Conservation (phyloP, 2,888 invertebrate genomes). For the Incurvaria masculella region DNA sequence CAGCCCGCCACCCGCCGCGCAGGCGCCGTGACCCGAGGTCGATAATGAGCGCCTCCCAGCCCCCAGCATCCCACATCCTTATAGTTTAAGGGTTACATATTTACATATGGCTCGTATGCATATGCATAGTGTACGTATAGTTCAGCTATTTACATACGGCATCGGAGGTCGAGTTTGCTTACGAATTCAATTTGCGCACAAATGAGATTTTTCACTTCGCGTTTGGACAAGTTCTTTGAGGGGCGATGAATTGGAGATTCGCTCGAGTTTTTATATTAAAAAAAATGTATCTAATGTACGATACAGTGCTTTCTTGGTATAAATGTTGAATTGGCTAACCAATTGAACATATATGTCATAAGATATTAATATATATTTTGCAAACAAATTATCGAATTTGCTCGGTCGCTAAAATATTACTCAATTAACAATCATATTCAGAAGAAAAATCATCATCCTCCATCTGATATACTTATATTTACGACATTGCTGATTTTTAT, state of each 20-base stretch:
- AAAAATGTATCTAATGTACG: too few species aligned
- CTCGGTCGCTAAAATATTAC: too few species aligned
- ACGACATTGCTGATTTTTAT: too few species aligned
- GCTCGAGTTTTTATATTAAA: too few species aligned
- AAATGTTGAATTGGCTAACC: too few species aligned
- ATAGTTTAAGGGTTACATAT: constrained; percentile 49
- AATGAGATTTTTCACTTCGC: background rate
- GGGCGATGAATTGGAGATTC: background rate
- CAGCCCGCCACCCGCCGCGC: constrained; percentile 25
- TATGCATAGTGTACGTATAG: constrained; percentile 28
- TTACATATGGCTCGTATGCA: constrained; percentile 46
- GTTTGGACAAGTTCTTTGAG: background rate
- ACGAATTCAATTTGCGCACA: background rate
- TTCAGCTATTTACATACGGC: background rate
- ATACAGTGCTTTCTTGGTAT: too few species aligned
- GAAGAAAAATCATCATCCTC: too few species aligned
- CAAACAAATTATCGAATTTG: too few species aligned
- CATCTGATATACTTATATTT: too few species aligned
- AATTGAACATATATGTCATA: too few species aligned
- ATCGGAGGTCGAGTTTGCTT: background rate
- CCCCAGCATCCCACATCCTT: constrained; percentile 52
- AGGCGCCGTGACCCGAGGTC: constrained; percentile 58
- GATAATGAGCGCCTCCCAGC: constrained; percentile 56
- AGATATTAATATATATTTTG: too few species aligned
- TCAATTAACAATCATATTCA: too few species aligned